These are phyloP conservation scores for Leptodirus hochenwartii DNA, from an alignment of 2,888 invertebrate species.

Conservation along the genomic window DNA sequence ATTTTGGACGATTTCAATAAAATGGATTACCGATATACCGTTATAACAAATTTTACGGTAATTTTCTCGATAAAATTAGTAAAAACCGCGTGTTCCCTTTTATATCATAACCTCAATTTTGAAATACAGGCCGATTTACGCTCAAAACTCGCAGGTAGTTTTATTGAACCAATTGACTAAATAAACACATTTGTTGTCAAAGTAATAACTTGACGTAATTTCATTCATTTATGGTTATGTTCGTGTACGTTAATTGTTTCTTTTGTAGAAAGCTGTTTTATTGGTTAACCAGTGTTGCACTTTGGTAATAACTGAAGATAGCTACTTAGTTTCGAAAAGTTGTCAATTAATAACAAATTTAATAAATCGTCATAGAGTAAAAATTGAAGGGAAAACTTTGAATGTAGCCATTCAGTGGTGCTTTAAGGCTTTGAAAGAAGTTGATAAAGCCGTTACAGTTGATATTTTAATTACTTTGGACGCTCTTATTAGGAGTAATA, in stretches of 20 bases:
- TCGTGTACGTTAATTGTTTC: slow-evolving; percentile 7
- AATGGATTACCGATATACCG: slow-evolving; percentile 33
- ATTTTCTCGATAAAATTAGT: slow-evolving; percentile 11
- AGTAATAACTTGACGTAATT: slow-evolving; percentile 1
- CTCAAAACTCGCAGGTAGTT: too few species aligned
- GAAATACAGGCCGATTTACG: too few species aligned
- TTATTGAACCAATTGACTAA: too few species aligned
- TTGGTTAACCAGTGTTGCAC: slow-evolving; percentile 24
- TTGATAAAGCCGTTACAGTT: slow-evolving; percentile 17
- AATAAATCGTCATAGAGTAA: slow-evolving; percentile 33
- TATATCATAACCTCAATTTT: slow-evolving; percentile 8
- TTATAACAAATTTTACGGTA: slow-evolving; percentile 22
- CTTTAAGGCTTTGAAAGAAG: slow-evolving; percentile 20
- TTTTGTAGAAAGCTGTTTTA: slow-evolving; percentile 23
- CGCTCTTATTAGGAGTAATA: slow-evolving; percentile 22
- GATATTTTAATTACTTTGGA: slow-evolving; percentile 25
- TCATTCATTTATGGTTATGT: not conserved
- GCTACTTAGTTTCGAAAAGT: slow-evolving; percentile 35
- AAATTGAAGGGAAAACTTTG: slow-evolving; percentile 23
- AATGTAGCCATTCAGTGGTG: slow-evolving; percentile 23
- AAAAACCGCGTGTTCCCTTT: slow-evolving; percentile 7
- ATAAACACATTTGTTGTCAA: too few species aligned
- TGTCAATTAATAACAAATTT: slow-evolving; percentile 37
- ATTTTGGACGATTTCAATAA: slow-evolving; percentile 43
- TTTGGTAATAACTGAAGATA: slow-evolving; percentile 29